Evolutionary conservation across 2,113 vertebrate species (phyloP).

Genomic region (Cyprinodon variegatus): DNA sequence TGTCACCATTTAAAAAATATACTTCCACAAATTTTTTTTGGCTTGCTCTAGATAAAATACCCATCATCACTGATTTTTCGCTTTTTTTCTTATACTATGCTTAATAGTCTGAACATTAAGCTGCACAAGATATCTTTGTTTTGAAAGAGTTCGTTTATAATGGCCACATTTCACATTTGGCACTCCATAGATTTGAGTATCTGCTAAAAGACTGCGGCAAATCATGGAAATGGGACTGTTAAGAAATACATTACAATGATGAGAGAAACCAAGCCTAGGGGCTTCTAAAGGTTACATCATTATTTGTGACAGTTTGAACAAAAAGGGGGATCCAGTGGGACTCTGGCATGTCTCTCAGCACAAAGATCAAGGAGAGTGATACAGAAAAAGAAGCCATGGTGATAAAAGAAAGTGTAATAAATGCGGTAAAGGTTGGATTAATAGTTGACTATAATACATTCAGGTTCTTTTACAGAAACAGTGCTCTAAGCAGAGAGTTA

Average conservation of each 20-base stretch:
- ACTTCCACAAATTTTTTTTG: too few species aligned
- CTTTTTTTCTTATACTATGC: constrained; percentile 5
- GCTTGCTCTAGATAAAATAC: background rate
- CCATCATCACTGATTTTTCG: background rate
- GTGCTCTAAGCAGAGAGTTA: constrained; percentile 12
- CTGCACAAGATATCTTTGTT: constrained; percentile 6
- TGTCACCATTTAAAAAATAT: too few species aligned
- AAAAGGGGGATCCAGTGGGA: constrained; percentile 44
- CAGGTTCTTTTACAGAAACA: background rate
- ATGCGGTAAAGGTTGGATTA: constrained; percentile 34
- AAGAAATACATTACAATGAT: constrained; percentile 34
- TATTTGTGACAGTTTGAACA: constrained; percentile 52
- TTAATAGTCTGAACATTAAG: background rate
- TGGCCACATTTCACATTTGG: constrained; percentile 17
- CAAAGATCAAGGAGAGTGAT: constrained; percentile 47
- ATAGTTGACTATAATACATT: background rate
- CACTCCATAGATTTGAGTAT: constrained; percentile 5
- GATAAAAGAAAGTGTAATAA: constrained; percentile 20
- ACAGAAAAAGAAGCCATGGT: constrained; percentile 19
- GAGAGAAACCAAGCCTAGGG: constrained; percentile 40
- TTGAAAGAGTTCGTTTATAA: constrained; percentile 37
- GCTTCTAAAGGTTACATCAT: constrained; percentile 69
- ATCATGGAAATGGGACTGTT: constrained; percentile 17
- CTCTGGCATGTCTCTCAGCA: constrained; percentile 31
- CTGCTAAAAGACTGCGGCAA: constrained; percentile 39